These are phyloP conservation scores for Atrichornis clamosus DNA, from an alignment of 2,113 vertebrate species.

Conservation along the genomic window DNA sequence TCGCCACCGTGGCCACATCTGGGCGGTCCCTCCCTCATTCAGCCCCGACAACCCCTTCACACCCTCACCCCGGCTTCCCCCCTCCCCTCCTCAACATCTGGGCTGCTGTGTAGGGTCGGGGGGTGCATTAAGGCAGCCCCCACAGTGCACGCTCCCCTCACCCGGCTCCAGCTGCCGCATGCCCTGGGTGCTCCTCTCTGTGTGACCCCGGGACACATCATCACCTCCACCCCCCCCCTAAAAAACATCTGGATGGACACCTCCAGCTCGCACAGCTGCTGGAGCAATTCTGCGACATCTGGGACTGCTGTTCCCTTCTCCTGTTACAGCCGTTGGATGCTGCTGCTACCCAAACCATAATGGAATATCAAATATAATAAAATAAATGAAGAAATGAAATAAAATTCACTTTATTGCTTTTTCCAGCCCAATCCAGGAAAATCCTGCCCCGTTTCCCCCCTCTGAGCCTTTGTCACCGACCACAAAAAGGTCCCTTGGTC, in stretches of 20 bases:
- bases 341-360: fast-evolving
- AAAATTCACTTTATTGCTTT: not conserved
- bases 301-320: too few species aligned
- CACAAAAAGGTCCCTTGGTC: not conserved
- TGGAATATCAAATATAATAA: fast-evolving
- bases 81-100: not conserved
- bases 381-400: fast-evolving
- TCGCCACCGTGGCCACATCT: not conserved
- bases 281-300: not conserved
- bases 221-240: fast-evolving
- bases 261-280: not conserved
- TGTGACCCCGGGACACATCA: too few species aligned
- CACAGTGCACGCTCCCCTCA: too few species aligned
- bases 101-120: not conserved
- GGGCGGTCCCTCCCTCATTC: not conserved
- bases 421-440: not conserved
- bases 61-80: too few species aligned
- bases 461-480: fast-evolving
- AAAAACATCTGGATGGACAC: not conserved
- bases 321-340: fast-evolving
- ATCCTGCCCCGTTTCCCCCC: fast-evolving
- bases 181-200: too few species aligned
- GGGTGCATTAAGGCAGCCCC: not conserved
- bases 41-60: not conserved
- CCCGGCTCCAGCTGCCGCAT: too few species aligned